A percentile compares a stretch with the other conserved stretches of the same genome.
phyloP scores from a whole-genome alignment of 1,140 invertebrate genomes.

The Dinoponera quadriceps region DNA sequence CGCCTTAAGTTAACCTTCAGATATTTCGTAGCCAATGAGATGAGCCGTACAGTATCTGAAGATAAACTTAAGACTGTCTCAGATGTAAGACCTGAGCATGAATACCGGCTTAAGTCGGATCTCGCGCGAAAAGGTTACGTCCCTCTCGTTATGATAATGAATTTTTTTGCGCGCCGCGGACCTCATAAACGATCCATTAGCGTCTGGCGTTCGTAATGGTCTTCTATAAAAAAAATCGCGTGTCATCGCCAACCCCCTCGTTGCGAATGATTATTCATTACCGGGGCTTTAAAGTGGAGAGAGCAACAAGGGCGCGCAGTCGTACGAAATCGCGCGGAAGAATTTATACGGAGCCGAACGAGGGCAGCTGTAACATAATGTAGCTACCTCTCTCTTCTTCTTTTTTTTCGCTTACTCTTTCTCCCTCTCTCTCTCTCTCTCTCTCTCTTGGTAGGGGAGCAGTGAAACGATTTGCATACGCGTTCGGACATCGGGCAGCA shows the following conservation, averaged over 20 bases:
- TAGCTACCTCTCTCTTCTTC: constrained; percentile 28
- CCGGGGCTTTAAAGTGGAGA: constrained; percentile 14
- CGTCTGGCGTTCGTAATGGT: constrained; percentile 3
- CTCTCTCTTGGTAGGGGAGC: constrained; percentile 52
- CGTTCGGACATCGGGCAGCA: constrained; percentile 77
- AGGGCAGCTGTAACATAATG: constrained; percentile 61
- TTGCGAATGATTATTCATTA: constrained; percentile 59
- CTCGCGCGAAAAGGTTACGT: not conserved
- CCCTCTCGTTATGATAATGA: not conserved
- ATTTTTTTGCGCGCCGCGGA: not conserved
- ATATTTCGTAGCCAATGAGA: no score
- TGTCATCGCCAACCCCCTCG: constrained; percentile 17
- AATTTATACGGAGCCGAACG: constrained; percentile 38
- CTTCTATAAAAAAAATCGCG: not conserved
- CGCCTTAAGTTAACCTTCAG: no score
- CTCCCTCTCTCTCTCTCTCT: not conserved
- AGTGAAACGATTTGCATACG: constrained; percentile 72
- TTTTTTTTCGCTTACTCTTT: no score
- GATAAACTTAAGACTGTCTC: no score
- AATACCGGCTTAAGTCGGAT: no score
- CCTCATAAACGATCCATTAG: constrained; percentile 46
- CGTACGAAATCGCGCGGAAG: constrained; percentile 58
- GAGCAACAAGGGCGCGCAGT: constrained; percentile 22
- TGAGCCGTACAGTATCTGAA: no score
- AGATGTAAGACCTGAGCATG: no score